Conservation (phyloP, 2,797 vertebrate genomes). For the Chrosomus eos region DNA sequence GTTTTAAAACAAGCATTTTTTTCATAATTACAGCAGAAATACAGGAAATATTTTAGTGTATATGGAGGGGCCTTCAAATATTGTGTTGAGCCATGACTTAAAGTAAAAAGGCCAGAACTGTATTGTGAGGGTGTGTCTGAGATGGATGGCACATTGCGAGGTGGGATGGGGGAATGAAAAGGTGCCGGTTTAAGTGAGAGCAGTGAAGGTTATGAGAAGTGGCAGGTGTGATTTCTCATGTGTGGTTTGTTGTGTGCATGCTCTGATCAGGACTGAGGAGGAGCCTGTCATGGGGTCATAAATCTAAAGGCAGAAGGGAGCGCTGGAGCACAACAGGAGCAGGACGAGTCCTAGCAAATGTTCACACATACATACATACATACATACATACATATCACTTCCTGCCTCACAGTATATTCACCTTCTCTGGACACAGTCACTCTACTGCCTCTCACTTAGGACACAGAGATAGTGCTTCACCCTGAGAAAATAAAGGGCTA, state of each 20-base stretch:
- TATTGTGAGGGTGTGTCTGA: slow-evolving; percentile 2
- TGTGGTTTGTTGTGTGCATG: slow-evolving; percentile 23
- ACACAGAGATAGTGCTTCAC: slow-evolving; percentile 20
- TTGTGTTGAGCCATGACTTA: background rate
- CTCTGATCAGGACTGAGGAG: slow-evolving; percentile 23
- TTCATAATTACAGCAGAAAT: too few relatives aligned
- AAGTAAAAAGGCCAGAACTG: background rate
- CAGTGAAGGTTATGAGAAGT: slow-evolving; percentile 42
- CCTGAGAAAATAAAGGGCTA: background rate
- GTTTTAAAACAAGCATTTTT: too few relatives aligned
- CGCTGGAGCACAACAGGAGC: slow-evolving; percentile 19
- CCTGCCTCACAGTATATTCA: background rate
- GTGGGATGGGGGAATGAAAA: slow-evolving; percentile 3
- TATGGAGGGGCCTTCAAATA: background rate
- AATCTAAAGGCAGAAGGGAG: slow-evolving; percentile 35
- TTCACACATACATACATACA: slow-evolving; percentile 39
- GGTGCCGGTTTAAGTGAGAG: slow-evolving; percentile 4
- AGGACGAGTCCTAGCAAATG: slow-evolving; percentile 39
- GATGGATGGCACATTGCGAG: slow-evolving; percentile 11
- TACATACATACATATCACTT: slow-evolving; percentile 26
- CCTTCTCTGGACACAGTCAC: slow-evolving; percentile 33
- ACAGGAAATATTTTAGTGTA: background rate
- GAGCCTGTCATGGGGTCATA: slow-evolving; percentile 4
- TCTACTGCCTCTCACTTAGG: slow-evolving; percentile 32
- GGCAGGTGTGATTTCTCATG: slow-evolving; percentile 25